Conservation (phyloP, 2,113 vertebrate species). For the Sclerurus mexicanus region DNA sequence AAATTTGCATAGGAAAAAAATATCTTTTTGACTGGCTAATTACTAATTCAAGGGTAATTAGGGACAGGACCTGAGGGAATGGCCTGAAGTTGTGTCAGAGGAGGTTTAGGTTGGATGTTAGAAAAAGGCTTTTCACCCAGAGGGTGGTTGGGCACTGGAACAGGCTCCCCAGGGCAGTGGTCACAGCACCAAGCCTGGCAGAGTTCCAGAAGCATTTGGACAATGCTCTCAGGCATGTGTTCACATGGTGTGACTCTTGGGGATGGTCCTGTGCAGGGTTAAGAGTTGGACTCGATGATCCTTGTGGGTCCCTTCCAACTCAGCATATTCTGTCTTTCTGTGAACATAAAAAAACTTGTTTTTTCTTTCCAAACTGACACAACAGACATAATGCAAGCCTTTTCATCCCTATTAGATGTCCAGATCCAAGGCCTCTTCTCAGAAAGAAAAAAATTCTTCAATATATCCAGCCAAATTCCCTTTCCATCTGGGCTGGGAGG, state of each 20-base stretch:
- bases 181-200: neutral
- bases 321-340: neutral
- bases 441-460: neutral
- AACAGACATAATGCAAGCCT: neutral
- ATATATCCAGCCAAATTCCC: constrained; percentile 10
- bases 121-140: neutral
- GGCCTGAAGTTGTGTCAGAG: neutral
- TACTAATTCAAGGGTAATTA: neutral
- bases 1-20: neutral
- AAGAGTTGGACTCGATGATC: neutral
- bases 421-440: neutral
- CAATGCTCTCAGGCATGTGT: neutral
- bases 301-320: neutral
- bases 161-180: neutral
- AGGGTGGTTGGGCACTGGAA: neutral
- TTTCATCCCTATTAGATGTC: neutral
- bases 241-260: neutral
- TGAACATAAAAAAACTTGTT: neutral
- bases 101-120: neutral
- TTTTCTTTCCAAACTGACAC: neutral
- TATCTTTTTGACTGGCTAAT: neutral
- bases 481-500: constrained; percentile 42
- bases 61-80: neutral
- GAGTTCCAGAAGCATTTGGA: neutral
- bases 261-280: neutral